A percentile compares a stretch with the other conserved stretches of the same genome.
These are phyloP conservation scores for Andrena bucephala DNA, from an alignment of 2,888 invertebrate species.

Conservation along the genomic window DNA sequence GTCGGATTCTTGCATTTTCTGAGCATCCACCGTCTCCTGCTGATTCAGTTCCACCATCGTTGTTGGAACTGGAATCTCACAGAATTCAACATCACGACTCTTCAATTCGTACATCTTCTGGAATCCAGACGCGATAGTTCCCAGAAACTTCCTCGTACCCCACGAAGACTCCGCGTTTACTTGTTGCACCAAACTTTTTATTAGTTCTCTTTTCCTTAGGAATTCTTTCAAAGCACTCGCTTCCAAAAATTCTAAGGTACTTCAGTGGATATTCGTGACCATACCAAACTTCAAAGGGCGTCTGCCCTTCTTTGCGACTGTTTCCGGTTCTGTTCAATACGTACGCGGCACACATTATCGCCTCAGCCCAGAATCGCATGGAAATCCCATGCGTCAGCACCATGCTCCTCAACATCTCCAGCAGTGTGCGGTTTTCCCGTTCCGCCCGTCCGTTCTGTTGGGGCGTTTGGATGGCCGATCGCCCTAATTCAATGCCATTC, in stretches of 20 bases:
- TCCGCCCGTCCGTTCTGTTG: constrained; percentile 46
- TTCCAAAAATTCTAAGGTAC: neutral
- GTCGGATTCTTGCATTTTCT: too few relatives aligned
- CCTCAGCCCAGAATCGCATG: constrained; percentile 44
- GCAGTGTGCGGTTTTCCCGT: constrained; percentile 28
- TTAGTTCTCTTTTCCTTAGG: neutral
- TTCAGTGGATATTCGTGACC: neutral
- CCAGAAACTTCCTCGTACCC: constrained; percentile 5
- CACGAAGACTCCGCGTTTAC: neutral
- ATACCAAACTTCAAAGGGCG: constrained; percentile 1
- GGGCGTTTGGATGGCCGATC: constrained; percentile 30
- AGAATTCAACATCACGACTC: constrained; percentile 38
- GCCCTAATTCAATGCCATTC: constrained; percentile 27
- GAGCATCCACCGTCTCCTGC: neutral
- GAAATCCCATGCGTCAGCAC: constrained; percentile 44
- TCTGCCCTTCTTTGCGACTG: constrained; percentile 1
- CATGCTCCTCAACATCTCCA: constrained; percentile 43
- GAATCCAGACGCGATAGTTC: constrained; percentile 26
- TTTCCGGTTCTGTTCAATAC: constrained; percentile 22
- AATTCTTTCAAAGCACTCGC: neutral
- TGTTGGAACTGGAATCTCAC: neutral
- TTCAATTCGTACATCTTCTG: constrained; percentile 20
- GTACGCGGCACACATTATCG: constrained; percentile 38
- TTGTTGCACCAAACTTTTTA: neutral
- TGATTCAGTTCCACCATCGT: constrained; percentile 14